Percentiles rank a stretch among this genome's conserved stretches.
Evolutionary conservation across 1,140 invertebrate species (phyloP).

Genomic region (Palaemon carinicauda): DNA sequence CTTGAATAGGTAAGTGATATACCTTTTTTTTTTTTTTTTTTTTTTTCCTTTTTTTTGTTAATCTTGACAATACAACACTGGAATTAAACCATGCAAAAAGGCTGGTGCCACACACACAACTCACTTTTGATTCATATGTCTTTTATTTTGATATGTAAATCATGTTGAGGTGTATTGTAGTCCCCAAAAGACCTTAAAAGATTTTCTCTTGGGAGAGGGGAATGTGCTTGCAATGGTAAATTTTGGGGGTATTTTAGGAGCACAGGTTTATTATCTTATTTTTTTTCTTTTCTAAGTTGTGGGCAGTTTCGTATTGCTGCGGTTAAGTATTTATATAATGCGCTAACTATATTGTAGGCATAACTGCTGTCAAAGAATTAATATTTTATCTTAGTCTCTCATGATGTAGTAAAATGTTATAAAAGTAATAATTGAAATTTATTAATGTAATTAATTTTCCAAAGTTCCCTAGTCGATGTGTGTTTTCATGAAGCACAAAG

Average conservation of each 20-base stretch:
- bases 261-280: slow-evolving; percentile 12
- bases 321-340: slow-evolving; percentile 8
- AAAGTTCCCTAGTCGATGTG: slow-evolving; percentile 43
- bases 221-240: not conserved
- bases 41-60: too few relatives aligned
- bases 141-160: not conserved
- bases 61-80: too few relatives aligned
- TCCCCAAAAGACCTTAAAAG: not conserved
- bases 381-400: slow-evolving; percentile 36
- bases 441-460: slow-evolving; percentile 23
- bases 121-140: not conserved
- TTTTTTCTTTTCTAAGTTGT: not conserved
- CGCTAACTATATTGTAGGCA: slow-evolving; percentile 34
- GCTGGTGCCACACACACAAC: slow-evolving; percentile 33
- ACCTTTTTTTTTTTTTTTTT: too few relatives aligned
- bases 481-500: slow-evolving; percentile 41
- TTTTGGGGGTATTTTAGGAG: slow-evolving; percentile 5
- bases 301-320: not conserved
- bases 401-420: not conserved
- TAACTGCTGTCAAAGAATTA: slow-evolving; percentile 26
- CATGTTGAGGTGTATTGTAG: not conserved
- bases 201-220: not conserved
- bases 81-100: slow-evolving; percentile 29
- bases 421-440: not conserved
- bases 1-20: not conserved